These are phyloP conservation scores for Corbicula japonica DNA, from an alignment of 2,888 invertebrate genomes.

Conservation along the genomic window DNA sequence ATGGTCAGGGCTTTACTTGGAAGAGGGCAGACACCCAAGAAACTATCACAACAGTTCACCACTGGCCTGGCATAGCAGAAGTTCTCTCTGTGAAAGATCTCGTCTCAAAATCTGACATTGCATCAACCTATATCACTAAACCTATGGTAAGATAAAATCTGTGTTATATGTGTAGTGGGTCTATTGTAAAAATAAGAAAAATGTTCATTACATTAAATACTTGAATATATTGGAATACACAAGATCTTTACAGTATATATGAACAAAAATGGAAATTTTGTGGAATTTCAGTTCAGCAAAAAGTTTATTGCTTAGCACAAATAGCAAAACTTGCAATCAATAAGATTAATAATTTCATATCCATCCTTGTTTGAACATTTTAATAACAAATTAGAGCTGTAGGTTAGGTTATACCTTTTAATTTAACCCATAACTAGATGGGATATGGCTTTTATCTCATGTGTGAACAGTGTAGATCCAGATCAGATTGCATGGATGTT, in stretches of 20 bases:
- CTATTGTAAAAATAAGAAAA: too few relatives aligned
- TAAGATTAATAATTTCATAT: too few relatives aligned
- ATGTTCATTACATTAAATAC: not conserved
- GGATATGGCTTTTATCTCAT: too few relatives aligned
- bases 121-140: not conserved
- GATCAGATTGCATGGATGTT: too few relatives aligned
- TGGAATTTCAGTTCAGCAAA: not conserved
- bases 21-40: slow-evolving; percentile 10
- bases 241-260: not conserved
- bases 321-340: not conserved
- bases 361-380: too few relatives aligned
- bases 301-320: not conserved
- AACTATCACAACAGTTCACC: not conserved
- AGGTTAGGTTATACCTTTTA: too few relatives aligned
- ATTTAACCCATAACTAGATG: too few relatives aligned
- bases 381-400: too few relatives aligned
- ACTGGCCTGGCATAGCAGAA: slow-evolving; percentile 16
- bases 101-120: slow-evolving; percentile 13
- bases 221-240: not conserved
- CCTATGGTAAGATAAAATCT: slow-evolving; percentile 16
- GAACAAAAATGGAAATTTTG: not conserved
- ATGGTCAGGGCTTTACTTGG: slow-evolving; percentile 19
- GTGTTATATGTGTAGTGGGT: not conserved
- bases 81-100: slow-evolving; percentile 15
- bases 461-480: too few relatives aligned